A percentile compares a stretch with the other conserved stretches of the same genome.
Evolutionary conservation across 1,140 invertebrate species (phyloP).

Genomic region (Hyles euphorbiae): DNA sequence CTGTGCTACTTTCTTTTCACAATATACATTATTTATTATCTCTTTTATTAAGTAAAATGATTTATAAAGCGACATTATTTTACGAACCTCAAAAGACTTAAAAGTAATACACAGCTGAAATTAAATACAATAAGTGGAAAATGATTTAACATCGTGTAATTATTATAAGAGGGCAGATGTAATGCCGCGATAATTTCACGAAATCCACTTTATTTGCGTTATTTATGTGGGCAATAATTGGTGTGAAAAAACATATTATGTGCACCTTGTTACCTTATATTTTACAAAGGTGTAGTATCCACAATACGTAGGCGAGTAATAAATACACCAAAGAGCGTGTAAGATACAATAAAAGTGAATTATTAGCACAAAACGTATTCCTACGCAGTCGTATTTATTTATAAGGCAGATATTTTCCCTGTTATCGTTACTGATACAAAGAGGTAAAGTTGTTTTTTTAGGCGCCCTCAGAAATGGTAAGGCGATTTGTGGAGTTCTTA

Average conservation of each 20-base stretch:
- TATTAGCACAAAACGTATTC: conserved; percentile 66
- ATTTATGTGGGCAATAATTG: conserved; percentile 20
- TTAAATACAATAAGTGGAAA: too few species aligned
- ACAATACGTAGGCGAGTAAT: conserved; percentile 63
- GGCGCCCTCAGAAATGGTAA: conserved; percentile 17
- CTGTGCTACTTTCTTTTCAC: too few species aligned
- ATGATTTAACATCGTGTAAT: too few species aligned
- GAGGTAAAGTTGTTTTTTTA: conserved; percentile 25
- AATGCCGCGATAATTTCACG: too few species aligned
- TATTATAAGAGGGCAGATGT: too few species aligned
- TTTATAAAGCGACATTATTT: too few species aligned
- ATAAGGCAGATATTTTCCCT: conserved; percentile 19
- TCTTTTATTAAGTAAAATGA: too few species aligned
- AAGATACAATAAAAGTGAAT: conserved; percentile 73
- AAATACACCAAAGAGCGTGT: conserved; percentile 68
- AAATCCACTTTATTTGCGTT: background rate
- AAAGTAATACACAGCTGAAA: too few species aligned
- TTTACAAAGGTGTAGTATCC: conserved; percentile 43
- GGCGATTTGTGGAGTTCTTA: conserved; percentile 23
- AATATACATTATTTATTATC: too few species aligned
- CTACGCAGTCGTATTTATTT: conserved; percentile 42
- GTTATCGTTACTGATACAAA: conserved; percentile 27
- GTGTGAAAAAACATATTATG: conserved; percentile 36
- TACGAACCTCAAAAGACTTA: too few species aligned
- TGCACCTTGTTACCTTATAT: conserved; percentile 45